Conservation (phyloP, 2,888 invertebrate species). For the Orchesellides sinensis region DNA sequence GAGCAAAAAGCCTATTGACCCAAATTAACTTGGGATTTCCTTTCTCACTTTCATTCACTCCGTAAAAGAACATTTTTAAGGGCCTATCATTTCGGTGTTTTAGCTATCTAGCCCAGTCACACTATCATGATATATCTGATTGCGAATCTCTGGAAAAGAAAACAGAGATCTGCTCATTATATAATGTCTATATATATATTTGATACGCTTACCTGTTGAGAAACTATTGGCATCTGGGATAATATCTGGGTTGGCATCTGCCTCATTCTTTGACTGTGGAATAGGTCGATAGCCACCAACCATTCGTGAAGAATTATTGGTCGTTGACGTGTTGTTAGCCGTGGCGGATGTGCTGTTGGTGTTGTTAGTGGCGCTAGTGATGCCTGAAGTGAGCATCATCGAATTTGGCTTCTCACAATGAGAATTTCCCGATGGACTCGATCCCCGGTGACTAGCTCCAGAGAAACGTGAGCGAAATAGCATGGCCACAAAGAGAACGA, state of each 20-base stretch:
- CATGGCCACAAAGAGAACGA: conserved; percentile 73
- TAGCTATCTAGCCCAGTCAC: too few species aligned
- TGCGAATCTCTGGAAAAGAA: neutral
- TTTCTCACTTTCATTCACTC: too few species aligned
- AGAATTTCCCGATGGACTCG: conserved; percentile 67
- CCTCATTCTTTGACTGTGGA: conserved; percentile 71
- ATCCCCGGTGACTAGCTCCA: conserved; percentile 60
- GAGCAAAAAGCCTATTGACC: conserved; percentile 50
- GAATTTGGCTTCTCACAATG: conserved; percentile 70
- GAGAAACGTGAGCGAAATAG: conserved; percentile 73
- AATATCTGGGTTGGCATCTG: conserved; percentile 75
- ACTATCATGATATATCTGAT: conserved; percentile 26
- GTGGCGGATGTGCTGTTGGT: conserved; percentile 46
- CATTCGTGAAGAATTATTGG: conserved; percentile 62
- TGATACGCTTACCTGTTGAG: conserved; percentile 70
- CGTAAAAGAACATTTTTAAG: conserved; percentile 13
- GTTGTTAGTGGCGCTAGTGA: conserved; percentile 56
- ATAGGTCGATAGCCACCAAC: conserved; percentile 70
- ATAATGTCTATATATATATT: neutral
- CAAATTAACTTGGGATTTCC: conserved; percentile 56
- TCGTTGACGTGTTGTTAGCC: conserved; percentile 65
- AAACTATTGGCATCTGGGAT: conserved; percentile 75
- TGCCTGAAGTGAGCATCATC: conserved; percentile 60
- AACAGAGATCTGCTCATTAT: neutral
- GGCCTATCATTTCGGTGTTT: conserved; percentile 39